Percentiles rank a stretch among this genome's conserved stretches.
These are phyloP conservation scores for Lepus timidus DNA, from an alignment of 2,113 vertebrate genomes.

Conservation along the genomic window DNA sequence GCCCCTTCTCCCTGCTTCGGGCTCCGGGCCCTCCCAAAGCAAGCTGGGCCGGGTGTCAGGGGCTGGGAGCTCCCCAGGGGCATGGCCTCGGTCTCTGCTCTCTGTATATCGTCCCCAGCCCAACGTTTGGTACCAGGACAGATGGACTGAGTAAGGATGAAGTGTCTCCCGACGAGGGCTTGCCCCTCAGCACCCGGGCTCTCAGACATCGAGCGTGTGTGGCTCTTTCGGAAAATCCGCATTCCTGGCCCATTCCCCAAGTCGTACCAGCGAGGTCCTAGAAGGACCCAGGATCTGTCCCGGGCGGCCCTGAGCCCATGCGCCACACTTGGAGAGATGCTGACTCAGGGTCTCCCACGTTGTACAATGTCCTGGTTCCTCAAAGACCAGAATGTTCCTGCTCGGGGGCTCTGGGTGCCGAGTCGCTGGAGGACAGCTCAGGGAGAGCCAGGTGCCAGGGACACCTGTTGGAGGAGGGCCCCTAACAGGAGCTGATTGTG, in stretches of 20 bases:
- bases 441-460: background rate
- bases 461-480: background rate
- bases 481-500: background rate
- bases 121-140: background rate
- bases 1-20: too few relatives aligned
- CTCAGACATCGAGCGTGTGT: background rate
- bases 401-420: background rate
- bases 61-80: background rate
- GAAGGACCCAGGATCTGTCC: background rate
- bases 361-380: background rate
- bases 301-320: background rate
- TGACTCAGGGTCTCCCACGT: background rate
- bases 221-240: background rate
- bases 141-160: background rate
- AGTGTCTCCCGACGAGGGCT: background rate
- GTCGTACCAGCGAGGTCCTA: background rate
- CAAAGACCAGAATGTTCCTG: background rate
- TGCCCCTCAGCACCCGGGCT: background rate
- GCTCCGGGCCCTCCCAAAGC: background rate
- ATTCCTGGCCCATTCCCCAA: background rate
- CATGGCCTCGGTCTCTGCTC: background rate
- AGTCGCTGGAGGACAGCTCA: background rate
- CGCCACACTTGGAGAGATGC: background rate
- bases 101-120: background rate
- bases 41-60: fast-evolving